A percentile compares a stretch with the other conserved stretches of the same genome.
These are phyloP conservation scores for Sebastes schlegelii DNA, from an alignment of 2,113 vertebrate species.

Conservation along the genomic window DNA sequence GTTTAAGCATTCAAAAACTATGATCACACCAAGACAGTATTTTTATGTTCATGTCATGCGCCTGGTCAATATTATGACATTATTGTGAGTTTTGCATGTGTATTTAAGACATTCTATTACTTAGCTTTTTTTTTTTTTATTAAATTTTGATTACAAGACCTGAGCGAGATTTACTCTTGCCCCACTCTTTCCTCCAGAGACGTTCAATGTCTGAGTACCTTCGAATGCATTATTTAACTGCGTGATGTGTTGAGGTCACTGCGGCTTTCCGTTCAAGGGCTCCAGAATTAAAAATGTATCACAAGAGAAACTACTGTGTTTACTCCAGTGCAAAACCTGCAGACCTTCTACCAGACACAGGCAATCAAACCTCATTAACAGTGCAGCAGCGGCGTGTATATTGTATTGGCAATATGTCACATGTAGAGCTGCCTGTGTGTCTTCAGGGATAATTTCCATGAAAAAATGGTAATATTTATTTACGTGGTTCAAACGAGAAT, in stretches of 20 bases:
- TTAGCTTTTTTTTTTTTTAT: background rate
- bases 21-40: no score
- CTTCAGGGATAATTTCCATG: background rate
- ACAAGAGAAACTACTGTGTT: conserved; percentile 26
- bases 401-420: background rate
- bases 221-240: conserved; percentile 60
- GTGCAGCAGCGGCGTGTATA: background rate
- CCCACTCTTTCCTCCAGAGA: background rate
- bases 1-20: no score
- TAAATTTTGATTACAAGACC: conserved; percentile 23
- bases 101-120: background rate
- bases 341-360: background rate
- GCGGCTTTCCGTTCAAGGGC: conserved; percentile 31
- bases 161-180: conserved; percentile 8
- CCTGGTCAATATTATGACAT: background rate
- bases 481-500: background rate
- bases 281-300: conserved; percentile 62
- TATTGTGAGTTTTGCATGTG: background rate
- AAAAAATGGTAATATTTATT: conserved; percentile 2
- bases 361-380: conserved; percentile 24
- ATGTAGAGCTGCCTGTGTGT: background rate
- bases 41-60: background rate
- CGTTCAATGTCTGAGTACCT: conserved; percentile 22
- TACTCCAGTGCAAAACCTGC: conserved; percentile 29
- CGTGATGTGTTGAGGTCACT: conserved; percentile 44